Evolutionary conservation across 2,888 invertebrate genomes (phyloP).

Genomic region (Sphecodes monilicornis): DNA sequence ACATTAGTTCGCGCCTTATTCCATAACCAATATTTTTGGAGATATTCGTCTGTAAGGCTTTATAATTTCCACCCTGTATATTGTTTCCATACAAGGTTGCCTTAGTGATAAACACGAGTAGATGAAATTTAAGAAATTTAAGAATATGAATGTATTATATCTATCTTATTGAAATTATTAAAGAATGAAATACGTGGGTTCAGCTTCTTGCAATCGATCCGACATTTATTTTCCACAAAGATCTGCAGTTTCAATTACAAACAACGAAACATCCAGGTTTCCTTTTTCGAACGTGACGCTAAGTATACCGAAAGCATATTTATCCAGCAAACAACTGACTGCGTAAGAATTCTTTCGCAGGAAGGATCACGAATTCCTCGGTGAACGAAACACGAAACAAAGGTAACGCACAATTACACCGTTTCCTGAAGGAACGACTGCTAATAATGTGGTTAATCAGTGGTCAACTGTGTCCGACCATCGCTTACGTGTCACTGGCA

Average conservation of each 20-base stretch:
- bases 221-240: background rate
- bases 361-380: background rate
- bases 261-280: background rate
- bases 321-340: background rate
- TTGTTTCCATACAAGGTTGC: too few relatives aligned
- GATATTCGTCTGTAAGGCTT: too few relatives aligned
- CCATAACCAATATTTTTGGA: too few relatives aligned
- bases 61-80: too few relatives aligned
- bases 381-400: background rate
- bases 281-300: background rate
- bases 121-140: too few relatives aligned
- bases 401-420: conserved; percentile 1
- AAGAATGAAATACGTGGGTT: too few relatives aligned
- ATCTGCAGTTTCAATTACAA: background rate
- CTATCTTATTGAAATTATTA: too few relatives aligned
- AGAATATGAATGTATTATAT: too few relatives aligned
- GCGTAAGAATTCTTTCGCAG: background rate
- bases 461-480: conserved; percentile 62
- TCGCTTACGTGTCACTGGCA: conserved; percentile 75
- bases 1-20: too few relatives aligned
- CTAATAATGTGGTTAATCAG: conserved; percentile 70
- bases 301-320: background rate
- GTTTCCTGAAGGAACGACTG: conserved; percentile 57
- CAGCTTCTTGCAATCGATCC: background rate
- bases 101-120: too few relatives aligned